Percentiles rank a stretch among this genome's conserved stretches.
Conservation (phyloP, 2,797 vertebrate species). For the Hippopotamyrus pictus region DNA sequence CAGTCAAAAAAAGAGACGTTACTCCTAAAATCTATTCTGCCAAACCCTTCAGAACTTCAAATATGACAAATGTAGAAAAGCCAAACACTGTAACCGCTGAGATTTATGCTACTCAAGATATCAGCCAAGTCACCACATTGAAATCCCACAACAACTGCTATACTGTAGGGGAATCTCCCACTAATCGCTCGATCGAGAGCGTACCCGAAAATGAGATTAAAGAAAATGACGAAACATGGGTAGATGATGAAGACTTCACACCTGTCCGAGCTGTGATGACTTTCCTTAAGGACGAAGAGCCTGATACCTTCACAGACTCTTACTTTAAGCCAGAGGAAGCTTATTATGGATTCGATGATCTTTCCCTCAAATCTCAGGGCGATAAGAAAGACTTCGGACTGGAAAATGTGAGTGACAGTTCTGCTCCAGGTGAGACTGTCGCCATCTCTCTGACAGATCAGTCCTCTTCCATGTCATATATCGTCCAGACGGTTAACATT, state of each 20-base stretch:
- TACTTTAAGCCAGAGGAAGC: constrained; percentile 78
- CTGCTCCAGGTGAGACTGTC: constrained; percentile 73
- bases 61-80: constrained; percentile 49
- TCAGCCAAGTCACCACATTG: constrained; percentile 25
- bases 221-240: constrained; percentile 64
- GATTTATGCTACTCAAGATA: constrained; percentile 44
- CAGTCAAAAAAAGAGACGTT: constrained; percentile 63
- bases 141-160: constrained; percentile 57
- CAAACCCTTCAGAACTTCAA: constrained; percentile 78
- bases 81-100: constrained; percentile 36
- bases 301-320: constrained; percentile 59
- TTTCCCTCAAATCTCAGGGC: constrained; percentile 89
- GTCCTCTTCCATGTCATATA: constrained; percentile 78
- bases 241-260: constrained; percentile 78
- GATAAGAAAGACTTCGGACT: constrained; percentile 85
- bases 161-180: constrained; percentile 37
- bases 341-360: constrained; percentile 87
- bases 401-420: constrained; percentile 90
- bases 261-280: constrained; percentile 82
- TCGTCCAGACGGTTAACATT: constrained; percentile 70
- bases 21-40: constrained; percentile 78
- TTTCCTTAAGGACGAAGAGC: constrained; percentile 78
- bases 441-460: constrained; percentile 69
- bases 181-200: background rate
- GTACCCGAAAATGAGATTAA: constrained; percentile 24